Base-by-base conservation (phyloP, 1,140 invertebrate species). In the Musca vetustissima region DNA sequence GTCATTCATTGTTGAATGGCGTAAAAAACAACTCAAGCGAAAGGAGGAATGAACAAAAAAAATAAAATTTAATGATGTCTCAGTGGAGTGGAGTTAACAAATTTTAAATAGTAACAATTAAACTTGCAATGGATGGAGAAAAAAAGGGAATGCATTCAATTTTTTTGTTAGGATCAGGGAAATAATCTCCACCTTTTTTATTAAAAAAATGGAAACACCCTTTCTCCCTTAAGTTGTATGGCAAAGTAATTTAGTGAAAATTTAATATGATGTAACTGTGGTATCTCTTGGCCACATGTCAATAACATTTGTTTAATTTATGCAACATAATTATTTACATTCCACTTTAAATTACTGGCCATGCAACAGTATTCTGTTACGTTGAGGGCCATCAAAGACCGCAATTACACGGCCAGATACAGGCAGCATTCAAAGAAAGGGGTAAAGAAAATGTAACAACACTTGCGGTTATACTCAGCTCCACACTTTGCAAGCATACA, bases 311-410 rank as follows among this genome's bases (percentile, higher is more conserved):
- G 66, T 69, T 69, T 69, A 69, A 69, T 69, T 69, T 69, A 69
- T 64, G 55, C 68, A 50, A 47, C 68, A 64, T 69, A 69, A 69
- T 69, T 69, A 69, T 69, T 69, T 69, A 64, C 68, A 64, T 69
- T 52, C 68, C 61, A 64, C 68, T 69, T 64, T 69, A 61, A 22
- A 69, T 32, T 28, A 43, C 48, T 68, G 59, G 36, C 57, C 59
- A 69, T 25, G 21, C 57, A 43, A 43, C 36, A 43, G 36, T 11
- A 7, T 13, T 43, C 36, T 13, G n/a, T n/a, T n/a, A 1, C 36
- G 36, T 43, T 13, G 36, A 43, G 36, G 25, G 19, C 8, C 24
- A 68, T 28, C n/a, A 53, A 65, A 43, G 48, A 49, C 43, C 48
- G 24, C 48, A 65, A 50, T 52, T 32, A 28, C 25, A 53, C 53